Evolutionary conservation across 2,113 vertebrate species (phyloP).

Genomic region (Cygnus buccinator): DNA sequence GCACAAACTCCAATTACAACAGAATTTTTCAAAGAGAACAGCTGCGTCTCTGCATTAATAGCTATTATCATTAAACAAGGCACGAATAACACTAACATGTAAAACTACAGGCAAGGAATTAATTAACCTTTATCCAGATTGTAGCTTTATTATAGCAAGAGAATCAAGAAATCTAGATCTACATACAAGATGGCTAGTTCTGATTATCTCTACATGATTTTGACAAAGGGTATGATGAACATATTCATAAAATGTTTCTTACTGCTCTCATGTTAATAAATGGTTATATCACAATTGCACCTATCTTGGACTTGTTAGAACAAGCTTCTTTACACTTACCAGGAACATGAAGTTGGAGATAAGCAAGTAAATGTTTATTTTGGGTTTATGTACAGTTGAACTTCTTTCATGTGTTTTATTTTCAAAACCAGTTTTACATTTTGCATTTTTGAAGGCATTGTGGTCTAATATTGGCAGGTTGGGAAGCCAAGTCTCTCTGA

Average conservation of each 20-base stretch:
- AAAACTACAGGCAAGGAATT: neutral
- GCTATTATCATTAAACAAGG: conserved; percentile 12
- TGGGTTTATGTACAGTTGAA: neutral
- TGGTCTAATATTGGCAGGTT: neutral
- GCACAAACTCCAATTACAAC: neutral
- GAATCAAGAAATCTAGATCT: neutral
- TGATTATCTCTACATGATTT: neutral
- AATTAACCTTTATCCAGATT: neutral
- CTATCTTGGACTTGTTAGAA: neutral
- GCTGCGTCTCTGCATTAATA: neutral
- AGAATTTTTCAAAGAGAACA: neutral
- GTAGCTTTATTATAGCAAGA: neutral
- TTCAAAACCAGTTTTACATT: neutral
- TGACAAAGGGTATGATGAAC: neutral
- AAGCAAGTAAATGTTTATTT: conserved; percentile 18
- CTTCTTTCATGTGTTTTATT: neutral
- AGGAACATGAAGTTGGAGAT: neutral
- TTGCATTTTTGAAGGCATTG: neutral
- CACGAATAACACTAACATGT: neutral
- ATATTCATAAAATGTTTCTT: neutral
- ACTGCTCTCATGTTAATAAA: neutral
- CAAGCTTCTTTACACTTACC: neutral
- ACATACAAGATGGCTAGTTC: neutral
- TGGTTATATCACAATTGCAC: neutral
- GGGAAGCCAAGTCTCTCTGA: neutral